Evolutionary conservation across 2,113 vertebrate genomes (phyloP).

Genomic region (Dicentrarchus labrax): DNA sequence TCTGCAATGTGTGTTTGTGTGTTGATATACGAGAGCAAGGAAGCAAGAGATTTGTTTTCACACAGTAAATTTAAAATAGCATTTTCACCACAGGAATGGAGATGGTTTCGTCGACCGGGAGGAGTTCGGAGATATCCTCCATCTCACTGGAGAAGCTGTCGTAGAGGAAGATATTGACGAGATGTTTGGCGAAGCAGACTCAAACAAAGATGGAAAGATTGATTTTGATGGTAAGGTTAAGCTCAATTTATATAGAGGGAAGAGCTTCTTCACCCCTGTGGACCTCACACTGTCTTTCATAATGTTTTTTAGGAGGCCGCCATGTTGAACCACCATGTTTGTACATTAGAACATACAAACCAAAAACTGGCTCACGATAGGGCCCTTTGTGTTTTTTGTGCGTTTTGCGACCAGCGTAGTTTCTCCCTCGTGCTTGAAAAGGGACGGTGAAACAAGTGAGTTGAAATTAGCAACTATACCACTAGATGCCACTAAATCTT

Average conservation of each 20-base stretch:
- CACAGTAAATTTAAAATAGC: not conserved
- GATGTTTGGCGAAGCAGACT: conserved; percentile 85
- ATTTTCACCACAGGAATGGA: conserved; percentile 75
- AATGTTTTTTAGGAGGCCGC: not conserved
- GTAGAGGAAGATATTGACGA: conserved; percentile 87
- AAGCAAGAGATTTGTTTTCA: not conserved
- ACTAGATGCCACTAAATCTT: too few species aligned
- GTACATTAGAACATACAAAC: too few species aligned
- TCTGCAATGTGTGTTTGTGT: not conserved
- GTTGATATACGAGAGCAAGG: not conserved
- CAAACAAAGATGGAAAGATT: conserved; percentile 86
- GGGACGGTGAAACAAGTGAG: too few species aligned
- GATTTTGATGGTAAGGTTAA: conserved; percentile 86
- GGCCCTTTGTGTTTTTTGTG: too few species aligned
- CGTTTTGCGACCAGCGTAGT: too few species aligned
- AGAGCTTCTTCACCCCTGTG: not conserved
- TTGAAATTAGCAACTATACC: too few species aligned
- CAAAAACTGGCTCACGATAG: too few species aligned
- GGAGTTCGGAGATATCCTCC: conserved; percentile 84
- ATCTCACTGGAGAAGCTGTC: conserved; percentile 78
- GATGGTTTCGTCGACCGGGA: conserved; percentile 87
- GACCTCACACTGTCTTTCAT: not conserved
- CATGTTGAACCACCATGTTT: too few species aligned
- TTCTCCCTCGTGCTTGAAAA: too few species aligned
- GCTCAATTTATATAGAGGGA: too few species aligned